Base-by-base conservation (phyloP, 2,113 vertebrate species). In the Calidris pugnax region DNA sequence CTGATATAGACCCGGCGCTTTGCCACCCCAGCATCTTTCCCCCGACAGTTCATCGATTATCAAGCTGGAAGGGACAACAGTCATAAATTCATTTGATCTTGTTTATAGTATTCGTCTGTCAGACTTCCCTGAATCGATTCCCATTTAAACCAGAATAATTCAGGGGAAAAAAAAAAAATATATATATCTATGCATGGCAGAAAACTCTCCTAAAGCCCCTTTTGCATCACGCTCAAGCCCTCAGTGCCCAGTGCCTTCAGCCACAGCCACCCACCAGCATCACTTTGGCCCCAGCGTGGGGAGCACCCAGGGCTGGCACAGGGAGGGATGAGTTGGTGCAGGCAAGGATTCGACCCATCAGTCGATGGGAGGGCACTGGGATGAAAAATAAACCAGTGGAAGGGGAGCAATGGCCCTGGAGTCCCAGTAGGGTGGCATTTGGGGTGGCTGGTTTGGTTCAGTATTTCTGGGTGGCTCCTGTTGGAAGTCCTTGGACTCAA, bases 31-130 rank as follows among this genome's bases (percentile, higher is more conserved):
- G 90, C 76, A 67, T 71, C 93, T 76, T 80, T 68, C 53, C 37
- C 57, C 60, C 9, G 20, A 71, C 84, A 51, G 51, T 57, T 81
- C 95, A 94, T 92, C 51, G 92, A 92, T 96, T 92, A 68, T 22
- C 63, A 43, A n/a, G 83, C 78, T 68, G 16, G 73, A 66, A 83
- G 77, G 77, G 92, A 85, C 92, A 92, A 90, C 82, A 81, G 83
- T 43, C 90, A 90, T 94, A 80, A 92, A 92, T 90, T 87, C 73
- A 68, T 87, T 85, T 87, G 78, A 85, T 90, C 78, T 92, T 94
- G 68, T 92, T 92, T 87, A 81, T 87, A 16, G 53, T 20, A 26
- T 76, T 84, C 6, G 7, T 59, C 90, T 68, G 83, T 87, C 86
- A 90, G 92, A 81, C 78, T 90, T 67, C 78, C 74, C 64, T 39